A percentile compares a stretch with the other conserved stretches of the same genome.
These are phyloP conservation scores for Xiphophorus birchmanni DNA, from an alignment of 2,797 vertebrate genomes.

Conservation along the genomic window DNA sequence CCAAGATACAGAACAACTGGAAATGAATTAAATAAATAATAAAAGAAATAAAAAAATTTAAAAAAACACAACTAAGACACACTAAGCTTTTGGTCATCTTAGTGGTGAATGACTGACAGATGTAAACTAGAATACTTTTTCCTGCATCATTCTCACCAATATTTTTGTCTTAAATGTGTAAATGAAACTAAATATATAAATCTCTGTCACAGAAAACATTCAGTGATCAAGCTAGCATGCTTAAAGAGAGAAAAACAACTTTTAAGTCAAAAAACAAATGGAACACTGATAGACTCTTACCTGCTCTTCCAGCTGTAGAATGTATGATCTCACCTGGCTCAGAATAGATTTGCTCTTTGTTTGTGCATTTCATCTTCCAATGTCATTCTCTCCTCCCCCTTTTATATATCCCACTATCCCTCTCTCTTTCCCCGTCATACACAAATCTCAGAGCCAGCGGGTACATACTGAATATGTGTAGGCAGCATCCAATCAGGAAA, in stretches of 20 bases:
- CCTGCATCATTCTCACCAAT: not conserved
- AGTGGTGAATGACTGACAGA: not conserved
- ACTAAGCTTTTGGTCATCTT: not conserved
- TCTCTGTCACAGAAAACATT: not conserved
- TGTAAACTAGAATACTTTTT: not conserved
- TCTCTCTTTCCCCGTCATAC: slow-evolving; percentile 6
- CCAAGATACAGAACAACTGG: not conserved
- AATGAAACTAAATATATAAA: not conserved
- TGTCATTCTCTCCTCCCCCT: slow-evolving; percentile 19
- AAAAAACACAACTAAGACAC: not conserved
- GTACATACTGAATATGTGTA: slow-evolving; percentile 52
- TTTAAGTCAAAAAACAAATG: not conserved
- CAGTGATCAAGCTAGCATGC: not conserved
- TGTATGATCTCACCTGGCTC: not conserved
- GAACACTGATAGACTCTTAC: not conserved
- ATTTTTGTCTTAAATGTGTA: not conserved
- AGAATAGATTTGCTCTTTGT: not conserved
- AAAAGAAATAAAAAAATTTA: not conserved
- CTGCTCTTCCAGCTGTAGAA: not conserved
- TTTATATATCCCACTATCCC: slow-evolving; percentile 39
- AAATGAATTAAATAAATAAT: too few species aligned
- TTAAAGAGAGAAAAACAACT: not conserved
- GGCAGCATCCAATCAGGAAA: slow-evolving; percentile 64
- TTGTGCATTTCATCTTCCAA: not conserved
- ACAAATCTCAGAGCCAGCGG: slow-evolving; percentile 46